A percentile compares a stretch with the other conserved stretches of the same genome.
These are phyloP conservation scores for Lathronympha strigana DNA, from an alignment of 2,888 invertebrate species.

Conservation along the genomic window DNA sequence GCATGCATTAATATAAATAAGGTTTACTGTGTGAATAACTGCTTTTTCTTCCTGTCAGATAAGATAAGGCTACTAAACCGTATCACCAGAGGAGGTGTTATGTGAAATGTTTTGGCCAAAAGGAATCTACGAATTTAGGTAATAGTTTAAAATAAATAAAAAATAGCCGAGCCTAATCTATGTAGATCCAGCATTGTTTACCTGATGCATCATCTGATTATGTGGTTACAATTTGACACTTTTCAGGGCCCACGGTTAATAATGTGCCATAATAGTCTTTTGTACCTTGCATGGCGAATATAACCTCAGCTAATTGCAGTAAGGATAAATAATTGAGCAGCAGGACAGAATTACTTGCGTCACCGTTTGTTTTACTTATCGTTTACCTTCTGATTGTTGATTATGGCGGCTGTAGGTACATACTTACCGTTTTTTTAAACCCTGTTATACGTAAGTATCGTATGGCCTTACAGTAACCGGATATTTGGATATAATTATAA, in stretches of 20 bases:
- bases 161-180: no score
- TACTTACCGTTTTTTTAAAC: no score
- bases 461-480: no score
- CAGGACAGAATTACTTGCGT: not conserved
- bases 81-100: constrained; percentile 13
- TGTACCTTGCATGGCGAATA: not conserved
- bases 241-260: not conserved
- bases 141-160: no score
- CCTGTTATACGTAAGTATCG: no score
- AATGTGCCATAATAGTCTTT: not conserved
- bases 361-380: not conserved
- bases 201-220: no score
- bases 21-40: constrained; percentile 41
- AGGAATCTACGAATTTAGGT: not conserved
- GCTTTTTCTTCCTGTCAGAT: constrained; percentile 51
- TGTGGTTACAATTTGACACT: not conserved
- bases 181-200: no score
- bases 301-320: constrained; percentile 4
- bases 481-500: no score
- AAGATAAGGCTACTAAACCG: constrained; percentile 46
- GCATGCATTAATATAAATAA: constrained; percentile 47
- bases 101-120: not conserved
- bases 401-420: not conserved
- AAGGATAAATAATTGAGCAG: not conserved
- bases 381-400: not conserved